Evolutionary conservation across 2,888 invertebrate species (phyloP).

Genomic region (Ennomos erosarius): DNA sequence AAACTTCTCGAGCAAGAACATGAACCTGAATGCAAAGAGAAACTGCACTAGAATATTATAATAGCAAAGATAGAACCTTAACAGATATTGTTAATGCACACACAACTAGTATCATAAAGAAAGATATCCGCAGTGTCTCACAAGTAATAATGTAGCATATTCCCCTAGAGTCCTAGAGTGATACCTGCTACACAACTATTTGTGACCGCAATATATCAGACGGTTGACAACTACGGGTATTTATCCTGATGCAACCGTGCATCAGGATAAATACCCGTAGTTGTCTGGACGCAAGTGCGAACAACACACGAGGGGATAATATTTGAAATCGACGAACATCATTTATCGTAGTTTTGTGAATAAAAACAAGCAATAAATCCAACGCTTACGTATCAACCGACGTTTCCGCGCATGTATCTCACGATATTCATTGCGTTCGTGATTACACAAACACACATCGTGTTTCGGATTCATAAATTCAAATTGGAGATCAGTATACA

Average conservation of each 20-base stretch:
- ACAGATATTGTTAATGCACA: neutral
- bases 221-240: too few species aligned
- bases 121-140: constrained; percentile 14
- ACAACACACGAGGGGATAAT: constrained; percentile 54
- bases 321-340: constrained; percentile 47
- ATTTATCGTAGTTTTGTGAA: constrained; percentile 46
- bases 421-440: constrained; percentile 47
- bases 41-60: too few species aligned
- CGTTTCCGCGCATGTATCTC: constrained; percentile 24
- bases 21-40: too few species aligned
- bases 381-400: constrained; percentile 41
- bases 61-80: too few species aligned
- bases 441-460: constrained; percentile 46
- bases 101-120: constrained; percentile 9
- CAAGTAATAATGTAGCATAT: constrained; percentile 31
- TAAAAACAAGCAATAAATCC: constrained; percentile 56
- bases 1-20: constrained; percentile 4
- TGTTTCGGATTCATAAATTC: constrained; percentile 49
- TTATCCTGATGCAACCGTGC: too few species aligned
- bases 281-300: constrained; percentile 42
- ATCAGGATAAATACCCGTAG: constrained; percentile 48
- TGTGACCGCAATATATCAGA: constrained; percentile 43
- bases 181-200: constrained; percentile 47
- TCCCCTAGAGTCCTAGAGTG: constrained; percentile 46
- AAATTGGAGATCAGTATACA: constrained; percentile 46